Conservation (phyloP, 1,140 invertebrate species). For the Episyrphus balteatus region DNA sequence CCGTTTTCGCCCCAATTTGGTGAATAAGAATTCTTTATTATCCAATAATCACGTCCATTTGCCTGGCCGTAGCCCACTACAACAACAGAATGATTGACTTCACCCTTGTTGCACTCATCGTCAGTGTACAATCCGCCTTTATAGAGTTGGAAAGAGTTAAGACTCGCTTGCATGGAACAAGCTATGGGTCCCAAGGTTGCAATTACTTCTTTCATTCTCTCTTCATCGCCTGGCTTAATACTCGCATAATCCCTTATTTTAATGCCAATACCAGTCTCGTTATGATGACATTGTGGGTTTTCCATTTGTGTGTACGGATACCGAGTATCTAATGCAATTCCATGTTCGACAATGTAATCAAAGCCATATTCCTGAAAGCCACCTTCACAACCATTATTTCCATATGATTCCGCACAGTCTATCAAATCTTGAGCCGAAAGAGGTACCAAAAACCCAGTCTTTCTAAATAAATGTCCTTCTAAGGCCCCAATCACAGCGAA, state of each 20-base stretch:
- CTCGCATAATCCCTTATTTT: constrained; percentile 56
- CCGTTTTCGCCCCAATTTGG: constrained; percentile 58
- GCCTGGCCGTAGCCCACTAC: constrained; percentile 49
- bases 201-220: constrained; percentile 60
- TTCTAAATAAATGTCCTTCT: constrained; percentile 64
- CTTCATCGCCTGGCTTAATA: constrained; percentile 52
- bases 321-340: constrained; percentile 47
- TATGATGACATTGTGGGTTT: constrained; percentile 46
- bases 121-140: constrained; percentile 51
- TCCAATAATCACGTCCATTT: constrained; percentile 57
- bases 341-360: constrained; percentile 50
- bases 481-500: constrained; percentile 55
- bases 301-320: constrained; percentile 42
- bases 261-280: constrained; percentile 47
- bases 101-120: constrained; percentile 37
- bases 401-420: constrained; percentile 50
- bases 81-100: constrained; percentile 45
- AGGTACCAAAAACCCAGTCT: constrained; percentile 55
- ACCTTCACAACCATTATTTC: constrained; percentile 57
- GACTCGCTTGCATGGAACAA: constrained; percentile 70
- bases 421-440: constrained; percentile 52
- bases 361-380: constrained; percentile 54
- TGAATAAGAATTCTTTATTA: constrained; percentile 69
- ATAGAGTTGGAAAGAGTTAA: constrained; percentile 71
- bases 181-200: constrained; percentile 68